phyloP scores from a whole-genome alignment of 2,888 invertebrate genomes.

The Falcaria lacertinaria region DNA sequence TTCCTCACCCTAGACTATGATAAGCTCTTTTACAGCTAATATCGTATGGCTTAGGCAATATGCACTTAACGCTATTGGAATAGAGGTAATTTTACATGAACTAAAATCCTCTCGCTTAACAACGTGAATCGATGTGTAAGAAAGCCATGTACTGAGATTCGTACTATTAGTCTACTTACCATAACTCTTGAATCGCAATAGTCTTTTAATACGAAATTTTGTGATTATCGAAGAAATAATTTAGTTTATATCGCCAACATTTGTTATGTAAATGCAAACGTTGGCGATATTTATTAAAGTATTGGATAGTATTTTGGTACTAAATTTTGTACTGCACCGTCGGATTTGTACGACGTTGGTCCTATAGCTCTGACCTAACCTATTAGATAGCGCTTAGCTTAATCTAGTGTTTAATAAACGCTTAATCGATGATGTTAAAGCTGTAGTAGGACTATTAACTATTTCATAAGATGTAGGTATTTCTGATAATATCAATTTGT shows the following conservation, averaged over 20 bases:
- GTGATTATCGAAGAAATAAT: slow-evolving; percentile 10
- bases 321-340: slow-evolving; percentile 68
- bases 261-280: slow-evolving; percentile 8
- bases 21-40: slow-evolving; percentile 16
- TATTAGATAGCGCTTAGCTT: slow-evolving; percentile 61
- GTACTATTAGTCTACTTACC: too few species aligned
- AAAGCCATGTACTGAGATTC: too few species aligned
- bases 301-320: slow-evolving; percentile 73
- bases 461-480: slow-evolving; percentile 59
- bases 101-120: slow-evolving; percentile 6
- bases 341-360: slow-evolving; percentile 56
- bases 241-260: slow-evolving; percentile 17
- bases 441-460: slow-evolving; percentile 44
- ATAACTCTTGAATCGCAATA: too few species aligned
- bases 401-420: slow-evolving; percentile 47
- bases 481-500: slow-evolving; percentile 46
- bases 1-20: slow-evolving; percentile 11
- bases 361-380: slow-evolving; percentile 60
- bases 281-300: slow-evolving; percentile 28
- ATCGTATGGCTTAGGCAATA: slow-evolving; percentile 19
- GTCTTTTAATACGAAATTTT: slow-evolving; percentile 17
- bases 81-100: background rate
- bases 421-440: slow-evolving; percentile 49
- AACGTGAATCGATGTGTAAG: slow-evolving; percentile 23
- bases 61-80: slow-evolving; percentile 12